These are phyloP conservation scores for Mobula birostris DNA, from an alignment of 2,113 vertebrate genomes.

Conservation along the genomic window DNA sequence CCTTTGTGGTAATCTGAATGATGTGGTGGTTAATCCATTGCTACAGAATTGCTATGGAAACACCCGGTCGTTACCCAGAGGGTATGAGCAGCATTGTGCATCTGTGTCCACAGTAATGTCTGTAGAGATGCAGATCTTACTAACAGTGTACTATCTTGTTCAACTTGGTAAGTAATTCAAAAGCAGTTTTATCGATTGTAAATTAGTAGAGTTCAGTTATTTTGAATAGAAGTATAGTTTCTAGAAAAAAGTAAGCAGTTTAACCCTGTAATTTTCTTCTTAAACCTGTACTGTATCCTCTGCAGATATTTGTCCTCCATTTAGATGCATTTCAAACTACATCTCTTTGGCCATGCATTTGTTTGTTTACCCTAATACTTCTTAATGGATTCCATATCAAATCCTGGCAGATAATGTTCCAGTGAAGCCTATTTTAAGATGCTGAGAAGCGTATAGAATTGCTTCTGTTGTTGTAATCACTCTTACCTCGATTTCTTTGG, in stretches of 20 bases:
- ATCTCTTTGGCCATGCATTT: background rate
- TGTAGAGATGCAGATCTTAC: slow-evolving; percentile 89
- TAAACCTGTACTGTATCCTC: background rate
- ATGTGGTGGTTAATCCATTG: slow-evolving; percentile 79
- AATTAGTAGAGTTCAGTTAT: background rate
- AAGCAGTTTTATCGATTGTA: too few relatives aligned
- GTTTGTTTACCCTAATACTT: background rate
- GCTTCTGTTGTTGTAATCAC: background rate
- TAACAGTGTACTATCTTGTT: slow-evolving; percentile 95
- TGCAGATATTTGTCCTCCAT: background rate
- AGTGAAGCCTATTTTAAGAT: background rate
- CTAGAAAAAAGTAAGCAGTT: background rate
- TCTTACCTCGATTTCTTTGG: background rate
- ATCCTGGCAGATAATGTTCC: background rate
- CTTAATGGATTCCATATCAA: background rate
- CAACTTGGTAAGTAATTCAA: slow-evolving; percentile 75
- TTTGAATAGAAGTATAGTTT: background rate
- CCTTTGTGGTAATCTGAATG: slow-evolving; percentile 79
- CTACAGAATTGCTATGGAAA: slow-evolving; percentile 84
- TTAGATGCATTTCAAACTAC: background rate
- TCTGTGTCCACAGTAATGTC: slow-evolving; percentile 79
- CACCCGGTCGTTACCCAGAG: slow-evolving; percentile 77
- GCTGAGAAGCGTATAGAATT: background rate
- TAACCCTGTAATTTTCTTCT: background rate
- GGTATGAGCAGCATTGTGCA: slow-evolving; percentile 77